phyloP scores from a whole-genome alignment of 2,888 invertebrate genomes.

The Suillia variegata region DNA sequence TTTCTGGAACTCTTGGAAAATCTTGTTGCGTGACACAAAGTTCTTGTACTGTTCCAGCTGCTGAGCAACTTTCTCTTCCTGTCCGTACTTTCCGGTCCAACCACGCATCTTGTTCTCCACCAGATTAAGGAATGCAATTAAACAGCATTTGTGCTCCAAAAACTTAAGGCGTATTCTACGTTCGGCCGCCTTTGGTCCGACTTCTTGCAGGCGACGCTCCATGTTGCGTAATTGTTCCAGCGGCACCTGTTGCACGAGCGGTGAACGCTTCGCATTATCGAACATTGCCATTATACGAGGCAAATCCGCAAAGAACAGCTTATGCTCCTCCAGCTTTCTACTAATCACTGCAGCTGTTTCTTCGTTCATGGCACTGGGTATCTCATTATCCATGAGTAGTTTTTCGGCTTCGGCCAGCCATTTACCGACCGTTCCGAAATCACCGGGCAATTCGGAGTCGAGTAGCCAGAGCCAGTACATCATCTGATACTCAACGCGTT shows the following conservation, averaged over 20 bases:
- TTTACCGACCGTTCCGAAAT: conserved; percentile 83
- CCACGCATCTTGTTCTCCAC: conserved; percentile 86
- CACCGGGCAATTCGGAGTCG: conserved; percentile 84
- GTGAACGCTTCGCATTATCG: conserved; percentile 72
- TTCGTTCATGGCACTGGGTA: conserved; percentile 84
- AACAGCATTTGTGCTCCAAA: conserved; percentile 90
- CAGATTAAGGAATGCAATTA: conserved; percentile 88
- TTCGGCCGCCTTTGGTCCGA: conserved; percentile 78
- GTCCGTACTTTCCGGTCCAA: conserved; percentile 90
- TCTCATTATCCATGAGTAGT: conserved; percentile 76
- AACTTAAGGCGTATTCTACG: conserved; percentile 85
- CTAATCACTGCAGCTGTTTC: conserved; percentile 87
- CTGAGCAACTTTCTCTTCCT: conserved; percentile 79
- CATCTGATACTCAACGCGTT: conserved; percentile 77
- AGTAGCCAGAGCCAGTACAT: conserved; percentile 88
- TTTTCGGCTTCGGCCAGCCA: conserved; percentile 91
- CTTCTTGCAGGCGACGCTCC: conserved; percentile 75
- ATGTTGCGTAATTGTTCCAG: conserved; percentile 82
- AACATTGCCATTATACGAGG: conserved; percentile 80
- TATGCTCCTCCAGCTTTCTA: conserved; percentile 86
- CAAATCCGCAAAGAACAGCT: conserved; percentile 84
- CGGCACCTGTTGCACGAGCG: conserved; percentile 75
- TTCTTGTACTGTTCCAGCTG: conserved; percentile 88
- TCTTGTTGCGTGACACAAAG: conserved; percentile 90
- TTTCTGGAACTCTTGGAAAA: conserved; percentile 92